Evolutionary conservation across 2,888 invertebrate genomes (phyloP), one percentile per base, ranked within the genome.

Genomic region (Drosophila stalkeri): DNA sequence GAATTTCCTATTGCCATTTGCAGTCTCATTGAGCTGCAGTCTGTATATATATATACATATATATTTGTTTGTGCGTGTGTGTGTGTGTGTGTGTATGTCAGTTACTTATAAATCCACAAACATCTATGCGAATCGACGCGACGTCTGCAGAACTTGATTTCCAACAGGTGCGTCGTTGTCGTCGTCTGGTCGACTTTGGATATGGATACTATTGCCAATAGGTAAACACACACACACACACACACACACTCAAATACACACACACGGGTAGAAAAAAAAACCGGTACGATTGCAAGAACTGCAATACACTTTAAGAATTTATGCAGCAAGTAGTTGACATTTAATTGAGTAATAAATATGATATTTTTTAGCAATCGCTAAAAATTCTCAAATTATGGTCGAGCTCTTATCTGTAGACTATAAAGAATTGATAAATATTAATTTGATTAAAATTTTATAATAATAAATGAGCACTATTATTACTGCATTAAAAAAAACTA

Each of bases 151-250:
- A 91, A 91, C 91, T 90, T 83, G 91, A 85, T 90, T 91, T 91
- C 89, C 85, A 91, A 90, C 91, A 91, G 91, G 91, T 91, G 91
- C 92, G 90, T 91, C 83, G 85, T 63, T 70, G 83, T 77, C 83
- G 85, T 63, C 72, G 83, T 77, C 72, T 77, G 73, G 71, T 72
- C 73, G 73, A 63, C 80, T 82, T 82, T 82, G 84, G 59, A 78
- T 80, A 73, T 72, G 64, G 65, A 72, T 72, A 86, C 74, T 63
- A 63, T 68, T 79, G 72, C 72, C 64, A 75, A 81, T 76, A 78
- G 54, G 63, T 64, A 66, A 65, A 11, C 43, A 47, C 33, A 51
- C 14, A 20, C n/a, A 49, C 27, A 27, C 16, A 23, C 46, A 47
- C 27, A 27, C 3, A 20, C 46, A 20, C 5, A 44, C 18, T 20